A percentile compares a stretch with the other conserved stretches of the same genome.
These are phyloP conservation scores for Virgularia gustaviana DNA, from an alignment of 92 coral and sea anemone species.

Conservation along the genomic window DNA sequence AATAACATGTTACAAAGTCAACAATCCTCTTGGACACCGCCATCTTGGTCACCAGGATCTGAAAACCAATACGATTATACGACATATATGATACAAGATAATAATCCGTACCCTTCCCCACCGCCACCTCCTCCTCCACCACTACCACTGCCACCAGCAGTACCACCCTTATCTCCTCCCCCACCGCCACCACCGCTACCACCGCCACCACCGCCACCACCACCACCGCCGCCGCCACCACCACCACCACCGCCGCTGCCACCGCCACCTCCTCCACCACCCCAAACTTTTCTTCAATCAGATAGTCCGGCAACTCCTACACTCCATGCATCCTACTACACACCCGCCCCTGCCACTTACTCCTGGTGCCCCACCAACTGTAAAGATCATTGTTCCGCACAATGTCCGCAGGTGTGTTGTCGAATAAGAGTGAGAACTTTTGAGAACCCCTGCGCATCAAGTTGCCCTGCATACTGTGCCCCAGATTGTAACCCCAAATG, in stretches of 20 bases:
- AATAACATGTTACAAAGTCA: background rate
- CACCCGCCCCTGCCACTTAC: background rate
- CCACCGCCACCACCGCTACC: background rate
- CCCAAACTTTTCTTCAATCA: constrained; percentile 6
- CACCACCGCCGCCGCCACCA: background rate
- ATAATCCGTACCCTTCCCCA: background rate
- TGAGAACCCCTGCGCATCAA: constrained; percentile 8
- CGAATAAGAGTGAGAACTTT: constrained; percentile 16
- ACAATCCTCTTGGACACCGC: background rate
- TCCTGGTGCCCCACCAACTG: constrained; percentile 29
- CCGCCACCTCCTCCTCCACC: constrained; percentile 15
- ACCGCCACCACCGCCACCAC: background rate
- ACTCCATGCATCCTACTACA: background rate
- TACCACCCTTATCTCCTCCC: background rate
- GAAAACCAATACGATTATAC: background rate
- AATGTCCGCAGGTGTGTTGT: constrained; percentile 34
- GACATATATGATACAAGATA: background rate
- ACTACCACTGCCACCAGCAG: background rate
- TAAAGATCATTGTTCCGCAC: constrained; percentile 27
- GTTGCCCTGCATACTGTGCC: constrained; percentile 9
- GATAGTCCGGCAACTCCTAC: constrained; percentile 4
- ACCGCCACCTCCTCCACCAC: constrained; percentile 29
- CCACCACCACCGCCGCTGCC: constrained; percentile 9
- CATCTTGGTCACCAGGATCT: background rate
- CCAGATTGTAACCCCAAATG: background rate